These are phyloP conservation scores for Coboldia fuscipes DNA, from an alignment of 1,140 invertebrate species.

Conservation along the genomic window DNA sequence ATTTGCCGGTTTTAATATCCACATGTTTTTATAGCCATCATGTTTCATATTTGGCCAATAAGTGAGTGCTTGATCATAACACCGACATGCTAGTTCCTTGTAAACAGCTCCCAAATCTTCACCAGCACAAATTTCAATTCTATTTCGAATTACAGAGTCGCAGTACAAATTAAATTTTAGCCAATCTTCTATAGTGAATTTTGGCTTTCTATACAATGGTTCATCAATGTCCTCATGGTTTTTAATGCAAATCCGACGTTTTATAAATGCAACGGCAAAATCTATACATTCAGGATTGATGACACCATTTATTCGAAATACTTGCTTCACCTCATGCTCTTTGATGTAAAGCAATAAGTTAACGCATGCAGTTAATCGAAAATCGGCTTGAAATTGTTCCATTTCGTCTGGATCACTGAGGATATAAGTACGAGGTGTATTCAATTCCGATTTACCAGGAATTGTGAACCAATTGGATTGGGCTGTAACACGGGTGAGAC, in stretches of 20 bases:
- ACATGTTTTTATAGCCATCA: constrained; percentile 68
- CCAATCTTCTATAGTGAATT: constrained; percentile 75
- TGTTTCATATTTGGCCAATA: constrained; percentile 40
- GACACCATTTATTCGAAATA: constrained; percentile 22
- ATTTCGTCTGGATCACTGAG: constrained; percentile 24
- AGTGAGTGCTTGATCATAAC: too few relatives aligned
- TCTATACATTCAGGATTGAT: constrained; percentile 9
- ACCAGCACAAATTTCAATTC: constrained; percentile 27
- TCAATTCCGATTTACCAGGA: too few relatives aligned
- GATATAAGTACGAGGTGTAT: constrained; percentile 33
- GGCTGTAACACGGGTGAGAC: constrained; percentile 52
- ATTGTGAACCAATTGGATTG: too few relatives aligned
- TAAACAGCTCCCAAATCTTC: constrained; percentile 13
- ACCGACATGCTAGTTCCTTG: constrained; percentile 17
- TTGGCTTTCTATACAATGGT: constrained; percentile 42
- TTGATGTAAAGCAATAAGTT: constrained; percentile 57
- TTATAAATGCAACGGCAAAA: background rate
- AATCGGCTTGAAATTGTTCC: constrained; percentile 30
- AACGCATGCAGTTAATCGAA: constrained; percentile 59
- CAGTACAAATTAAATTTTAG: constrained; percentile 61
- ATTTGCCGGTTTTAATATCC: constrained; percentile 82
- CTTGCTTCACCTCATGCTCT: constrained; percentile 21
- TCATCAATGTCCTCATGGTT: too few relatives aligned
- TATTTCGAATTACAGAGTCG: constrained; percentile 44
- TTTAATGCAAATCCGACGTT: too few relatives aligned